Evolutionary conservation across 2,113 vertebrate species (phyloP).

Genomic region (Nipponia nippon): DNA sequence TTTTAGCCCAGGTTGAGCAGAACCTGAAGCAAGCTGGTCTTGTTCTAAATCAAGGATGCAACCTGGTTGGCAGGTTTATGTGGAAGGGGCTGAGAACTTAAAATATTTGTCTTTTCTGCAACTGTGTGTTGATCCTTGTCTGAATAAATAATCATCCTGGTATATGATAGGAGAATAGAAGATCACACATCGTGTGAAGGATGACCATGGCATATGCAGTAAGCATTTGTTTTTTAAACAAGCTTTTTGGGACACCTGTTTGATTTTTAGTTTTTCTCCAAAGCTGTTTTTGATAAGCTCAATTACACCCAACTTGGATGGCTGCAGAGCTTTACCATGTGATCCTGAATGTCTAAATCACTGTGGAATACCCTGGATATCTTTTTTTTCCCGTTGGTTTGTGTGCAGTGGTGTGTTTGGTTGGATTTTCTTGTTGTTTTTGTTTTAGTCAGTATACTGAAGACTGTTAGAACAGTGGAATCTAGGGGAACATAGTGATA

Average conservation of each 20-base stretch:
- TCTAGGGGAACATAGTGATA: neutral
- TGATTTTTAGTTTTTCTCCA: neutral
- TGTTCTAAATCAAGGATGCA: neutral
- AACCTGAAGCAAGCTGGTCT: conserved; percentile 39
- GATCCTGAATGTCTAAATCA: neutral
- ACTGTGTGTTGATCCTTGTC: neutral
- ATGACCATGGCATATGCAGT: neutral
- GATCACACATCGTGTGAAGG: neutral
- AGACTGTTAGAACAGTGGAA: neutral
- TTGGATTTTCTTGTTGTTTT: neutral
- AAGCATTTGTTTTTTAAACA: neutral
- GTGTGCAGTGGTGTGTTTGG: neutral
- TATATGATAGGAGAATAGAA: neutral
- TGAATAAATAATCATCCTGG: neutral
- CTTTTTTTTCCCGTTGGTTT: neutral
- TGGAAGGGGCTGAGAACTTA: neutral
- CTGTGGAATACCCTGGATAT: neutral
- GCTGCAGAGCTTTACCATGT: neutral
- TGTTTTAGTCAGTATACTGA: neutral
- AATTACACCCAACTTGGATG: neutral
- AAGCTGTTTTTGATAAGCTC: neutral
- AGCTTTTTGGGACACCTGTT: neutral
- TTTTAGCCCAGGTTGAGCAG: conserved; percentile 55
- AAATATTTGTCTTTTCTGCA: neutral
- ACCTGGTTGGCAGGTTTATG: neutral